A percentile compares a stretch with the other conserved stretches of the same genome.
These are phyloP conservation scores for Phymorhynchus buccinoides DNA, from an alignment of 1,140 invertebrate species.

Conservation along the genomic window DNA sequence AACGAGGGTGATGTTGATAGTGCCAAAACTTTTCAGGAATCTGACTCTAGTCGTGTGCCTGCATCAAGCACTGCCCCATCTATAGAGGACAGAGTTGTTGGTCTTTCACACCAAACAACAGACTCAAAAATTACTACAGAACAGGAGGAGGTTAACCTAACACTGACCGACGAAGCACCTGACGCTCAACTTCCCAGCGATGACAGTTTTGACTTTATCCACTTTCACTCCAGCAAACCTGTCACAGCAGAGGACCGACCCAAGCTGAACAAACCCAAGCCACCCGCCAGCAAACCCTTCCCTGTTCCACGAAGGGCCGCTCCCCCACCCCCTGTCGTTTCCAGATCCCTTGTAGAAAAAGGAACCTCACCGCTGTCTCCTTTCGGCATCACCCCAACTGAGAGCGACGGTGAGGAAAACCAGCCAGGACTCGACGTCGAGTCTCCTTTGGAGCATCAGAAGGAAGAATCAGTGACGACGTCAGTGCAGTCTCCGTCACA, in stretches of 20 bases:
- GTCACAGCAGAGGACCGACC: conserved; percentile 12
- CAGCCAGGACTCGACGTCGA: not conserved
- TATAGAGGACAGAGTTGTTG: not conserved
- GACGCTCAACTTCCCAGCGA: not conserved
- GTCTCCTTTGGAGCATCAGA: not conserved
- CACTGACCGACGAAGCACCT: not conserved
- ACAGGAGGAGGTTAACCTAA: not conserved
- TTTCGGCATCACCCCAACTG: not conserved
- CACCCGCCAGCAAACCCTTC: conserved; percentile 46
- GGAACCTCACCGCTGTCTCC: not conserved
- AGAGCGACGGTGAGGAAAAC: not conserved
- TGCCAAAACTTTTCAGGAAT: not conserved
- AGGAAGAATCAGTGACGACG: not conserved
- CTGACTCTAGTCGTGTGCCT: not conserved
- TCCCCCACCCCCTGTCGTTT: conserved; percentile 39
- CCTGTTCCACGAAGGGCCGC: conserved; percentile 41
- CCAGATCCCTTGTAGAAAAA: not conserved
- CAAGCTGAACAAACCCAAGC: conserved; percentile 24
- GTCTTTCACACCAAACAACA: not conserved
- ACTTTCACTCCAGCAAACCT: conserved; percentile 1
- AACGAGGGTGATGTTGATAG: conserved; percentile 22
- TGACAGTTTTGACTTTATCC: conserved; percentile 6
- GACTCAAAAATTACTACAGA: not conserved
- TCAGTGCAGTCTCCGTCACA: not conserved
- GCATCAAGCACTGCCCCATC: not conserved